phyloP scores from a whole-genome alignment of 2,797 vertebrate species.

The Urocyon cinereoargenteus region DNA sequence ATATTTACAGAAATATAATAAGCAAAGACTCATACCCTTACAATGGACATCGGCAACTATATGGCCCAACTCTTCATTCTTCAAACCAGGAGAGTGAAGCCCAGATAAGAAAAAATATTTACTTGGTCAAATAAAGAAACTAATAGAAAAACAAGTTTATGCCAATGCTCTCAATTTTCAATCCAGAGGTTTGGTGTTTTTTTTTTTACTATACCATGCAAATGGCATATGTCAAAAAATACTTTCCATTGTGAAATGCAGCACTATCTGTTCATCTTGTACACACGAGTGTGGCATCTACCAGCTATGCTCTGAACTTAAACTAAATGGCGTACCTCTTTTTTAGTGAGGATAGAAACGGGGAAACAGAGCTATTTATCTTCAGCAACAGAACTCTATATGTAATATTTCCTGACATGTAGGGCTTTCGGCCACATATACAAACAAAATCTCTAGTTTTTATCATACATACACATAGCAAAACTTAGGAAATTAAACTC shows the following conservation, averaged over 20 bases:
- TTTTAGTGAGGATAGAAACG: neutral
- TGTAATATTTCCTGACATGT: constrained; percentile 4
- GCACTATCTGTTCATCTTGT: neutral
- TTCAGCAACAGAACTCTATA: constrained; percentile 45
- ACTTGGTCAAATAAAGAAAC: neutral
- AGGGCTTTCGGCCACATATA: neutral
- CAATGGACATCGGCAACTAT: constrained; percentile 47
- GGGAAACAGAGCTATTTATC: neutral
- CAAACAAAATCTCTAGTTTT: constrained; percentile 59
- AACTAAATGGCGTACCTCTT: neutral
- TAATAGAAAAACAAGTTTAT: constrained; percentile 55
- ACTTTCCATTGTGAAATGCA: constrained; percentile 47
- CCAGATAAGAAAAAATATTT: constrained; percentile 55
- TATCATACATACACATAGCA: neutral
- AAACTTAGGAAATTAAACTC: constrained; percentile 50
- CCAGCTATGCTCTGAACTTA: constrained; percentile 3
- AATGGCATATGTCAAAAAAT: neutral
- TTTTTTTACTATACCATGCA: constrained; percentile 12
- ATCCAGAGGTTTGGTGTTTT: neutral
- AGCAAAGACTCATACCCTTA: constrained; percentile 21
- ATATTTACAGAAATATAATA: constrained; percentile 30
- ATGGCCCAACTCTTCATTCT: constrained; percentile 44
- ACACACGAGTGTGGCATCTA: neutral
- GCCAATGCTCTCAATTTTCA: constrained; percentile 57
- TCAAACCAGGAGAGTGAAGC: constrained; percentile 43